phyloP scores from a whole-genome alignment of 2,888 invertebrate genomes.

The Tenthredo mesomela region DNA sequence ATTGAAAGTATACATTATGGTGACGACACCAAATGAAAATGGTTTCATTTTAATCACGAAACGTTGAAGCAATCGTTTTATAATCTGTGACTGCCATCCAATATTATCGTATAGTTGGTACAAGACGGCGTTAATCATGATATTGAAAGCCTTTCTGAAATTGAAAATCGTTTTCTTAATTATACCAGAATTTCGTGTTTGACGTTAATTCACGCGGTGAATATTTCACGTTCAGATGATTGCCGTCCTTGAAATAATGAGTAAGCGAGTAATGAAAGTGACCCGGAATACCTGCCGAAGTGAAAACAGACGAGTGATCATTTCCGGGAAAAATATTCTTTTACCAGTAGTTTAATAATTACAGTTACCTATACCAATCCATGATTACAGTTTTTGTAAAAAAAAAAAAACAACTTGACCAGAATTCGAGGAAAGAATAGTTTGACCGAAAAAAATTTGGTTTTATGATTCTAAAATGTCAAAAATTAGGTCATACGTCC shows the following conservation, averaged over 20 bases:
- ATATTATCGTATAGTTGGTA: not conserved
- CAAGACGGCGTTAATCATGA: not conserved
- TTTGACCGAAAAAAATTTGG: not conserved
- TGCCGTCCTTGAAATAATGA: conserved; percentile 6
- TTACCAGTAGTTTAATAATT: not conserved
- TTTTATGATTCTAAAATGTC: not conserved
- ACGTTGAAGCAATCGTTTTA: not conserved
- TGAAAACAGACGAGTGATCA: conserved; percentile 7
- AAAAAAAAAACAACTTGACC: not conserved
- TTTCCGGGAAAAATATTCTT: not conserved
- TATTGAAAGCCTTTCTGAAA: not conserved
- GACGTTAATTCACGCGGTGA: not conserved
- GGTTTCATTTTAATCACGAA: not conserved
- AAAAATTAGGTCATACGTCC: not conserved
- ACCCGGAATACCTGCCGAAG: not conserved
- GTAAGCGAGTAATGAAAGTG: conserved; percentile 24
- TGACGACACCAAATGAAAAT: not conserved
- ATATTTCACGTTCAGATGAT: not conserved
- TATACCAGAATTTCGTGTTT: not conserved
- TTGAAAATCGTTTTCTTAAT: not conserved
- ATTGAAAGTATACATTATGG: conserved; percentile 1
- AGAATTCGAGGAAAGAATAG: not conserved
- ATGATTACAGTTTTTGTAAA: not conserved
- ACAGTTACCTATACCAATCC: not conserved
- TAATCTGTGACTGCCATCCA: not conserved